These are phyloP conservation scores for Eulimnadia texana DNA, from an alignment of 1,140 invertebrate genomes.

Conservation along the genomic window DNA sequence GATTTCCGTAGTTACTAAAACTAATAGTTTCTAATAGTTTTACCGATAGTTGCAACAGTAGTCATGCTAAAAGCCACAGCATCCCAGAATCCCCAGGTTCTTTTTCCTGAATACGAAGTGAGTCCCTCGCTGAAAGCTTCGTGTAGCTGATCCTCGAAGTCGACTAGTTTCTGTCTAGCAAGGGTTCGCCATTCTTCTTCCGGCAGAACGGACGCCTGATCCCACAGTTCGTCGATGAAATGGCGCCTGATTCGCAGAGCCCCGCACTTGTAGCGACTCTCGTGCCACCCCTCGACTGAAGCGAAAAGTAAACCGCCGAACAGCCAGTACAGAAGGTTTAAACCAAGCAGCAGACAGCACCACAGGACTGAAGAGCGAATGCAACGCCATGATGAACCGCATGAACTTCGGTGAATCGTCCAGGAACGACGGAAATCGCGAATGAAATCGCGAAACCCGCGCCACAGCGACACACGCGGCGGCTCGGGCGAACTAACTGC, in stretches of 20 bases:
- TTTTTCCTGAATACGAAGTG: slow-evolving; percentile 60
- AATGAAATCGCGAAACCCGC: slow-evolving; percentile 2
- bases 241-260: slow-evolving; percentile 70
- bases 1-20: no score
- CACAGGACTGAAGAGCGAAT: slow-evolving; percentile 15
- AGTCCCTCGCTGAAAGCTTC: slow-evolving; percentile 64
- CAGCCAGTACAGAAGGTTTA: slow-evolving; percentile 17
- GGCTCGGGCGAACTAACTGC: no score
- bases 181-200: slow-evolving; percentile 78
- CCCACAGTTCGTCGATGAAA: slow-evolving; percentile 65
- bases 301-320: slow-evolving; percentile 12
- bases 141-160: slow-evolving; percentile 74
- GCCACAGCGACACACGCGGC: slow-evolving; percentile 4
- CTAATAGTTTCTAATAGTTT: slow-evolving; percentile 23
- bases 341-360: slow-evolving; percentile 2
- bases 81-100: slow-evolving; percentile 84
- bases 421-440: slow-evolving; percentile 15
- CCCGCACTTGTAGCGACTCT: slow-evolving; percentile 55
- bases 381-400: slow-evolving; percentile 10
- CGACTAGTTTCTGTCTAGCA: slow-evolving; percentile 58
- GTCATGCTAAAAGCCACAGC: slow-evolving; percentile 82
- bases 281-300: slow-evolving; percentile 16
- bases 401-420: slow-evolving; percentile 12
- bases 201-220: slow-evolving; percentile 35
- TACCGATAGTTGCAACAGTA: slow-evolving; percentile 87